A percentile compares a stretch with the other conserved stretches of the same genome.
Conservation (phyloP, 30 jellyfish, hydroid and myxozoan genomes). For the Catostylus mosaicus region DNA sequence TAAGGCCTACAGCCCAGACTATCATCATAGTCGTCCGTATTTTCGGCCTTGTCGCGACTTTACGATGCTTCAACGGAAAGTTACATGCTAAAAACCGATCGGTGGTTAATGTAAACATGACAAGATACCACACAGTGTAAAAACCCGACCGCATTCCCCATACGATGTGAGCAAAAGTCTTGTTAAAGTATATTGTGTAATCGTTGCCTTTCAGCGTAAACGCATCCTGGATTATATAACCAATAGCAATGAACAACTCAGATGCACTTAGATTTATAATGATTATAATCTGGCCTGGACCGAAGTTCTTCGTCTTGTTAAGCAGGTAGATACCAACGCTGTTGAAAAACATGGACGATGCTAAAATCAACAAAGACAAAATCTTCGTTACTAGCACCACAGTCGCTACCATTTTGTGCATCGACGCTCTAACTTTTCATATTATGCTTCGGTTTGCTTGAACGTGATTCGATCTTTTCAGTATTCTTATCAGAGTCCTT, state of each 20-base stretch:
- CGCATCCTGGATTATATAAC: constrained; percentile 39
- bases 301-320: constrained; percentile 15
- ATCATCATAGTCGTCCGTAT: constrained; percentile 5
- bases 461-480: background rate
- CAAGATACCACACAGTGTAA: constrained; percentile 52
- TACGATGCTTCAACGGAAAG: constrained; percentile 52
- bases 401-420: constrained; percentile 11
- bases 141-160: constrained; percentile 58
- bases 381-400: background rate
- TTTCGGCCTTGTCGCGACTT: constrained; percentile 29
- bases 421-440: background rate
- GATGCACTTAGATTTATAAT: constrained; percentile 42
- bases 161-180: constrained; percentile 25
- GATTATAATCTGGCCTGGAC: constrained; percentile 37
- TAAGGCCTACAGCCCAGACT: constrained; percentile 34
- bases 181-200: constrained; percentile 18
- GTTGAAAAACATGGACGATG: constrained; percentile 37
- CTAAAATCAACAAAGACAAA: constrained; percentile 3
- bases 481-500: background rate
- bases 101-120: constrained; percentile 21
- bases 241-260: constrained; percentile 32
- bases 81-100: constrained; percentile 68
- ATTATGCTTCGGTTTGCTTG: background rate
- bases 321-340: constrained; percentile 47
- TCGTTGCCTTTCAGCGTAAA: constrained; percentile 23